A percentile compares a stretch with the other conserved stretches of the same genome.
phyloP scores from a whole-genome alignment of 2,797 vertebrate species.

The Glyptemys insculpta region DNA sequence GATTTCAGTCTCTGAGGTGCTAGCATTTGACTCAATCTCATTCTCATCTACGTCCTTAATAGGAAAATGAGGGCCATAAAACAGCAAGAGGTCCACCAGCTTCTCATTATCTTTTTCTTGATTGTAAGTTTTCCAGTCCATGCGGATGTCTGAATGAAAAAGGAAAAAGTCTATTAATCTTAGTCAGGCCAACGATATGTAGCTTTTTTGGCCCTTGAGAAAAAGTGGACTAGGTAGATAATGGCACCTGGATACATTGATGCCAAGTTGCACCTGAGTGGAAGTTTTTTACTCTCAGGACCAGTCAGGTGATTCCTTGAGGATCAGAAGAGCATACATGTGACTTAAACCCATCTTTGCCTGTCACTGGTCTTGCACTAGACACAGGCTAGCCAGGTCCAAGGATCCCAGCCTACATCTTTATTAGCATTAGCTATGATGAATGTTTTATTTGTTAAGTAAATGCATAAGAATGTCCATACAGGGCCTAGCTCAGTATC shows the following conservation, averaged over 20 bases:
- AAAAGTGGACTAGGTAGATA: neutral
- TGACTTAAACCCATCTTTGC: neutral
- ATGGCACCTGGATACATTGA: neutral
- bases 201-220: neutral
- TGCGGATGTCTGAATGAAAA: slow-evolving; percentile 87
- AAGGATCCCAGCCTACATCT: neutral
- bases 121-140: slow-evolving; percentile 92
- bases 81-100: slow-evolving; percentile 88
- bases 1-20: slow-evolving; percentile 41
- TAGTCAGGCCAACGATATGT: neutral
- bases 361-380: neutral
- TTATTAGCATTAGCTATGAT: neutral
- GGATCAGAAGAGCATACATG: neutral
- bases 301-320: neutral
- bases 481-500: neutral
- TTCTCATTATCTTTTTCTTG: slow-evolving; percentile 79
- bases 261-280: neutral
- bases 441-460: neutral
- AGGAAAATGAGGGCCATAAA: slow-evolving; percentile 88
- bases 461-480: neutral
- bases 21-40: slow-evolving; percentile 61
- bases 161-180: neutral
- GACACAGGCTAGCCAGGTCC: neutral
- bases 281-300: neutral
- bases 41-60: slow-evolving; percentile 81